Base-by-base conservation (phyloP, 2,888 invertebrate genomes). In the Clostera curtula region DNA sequence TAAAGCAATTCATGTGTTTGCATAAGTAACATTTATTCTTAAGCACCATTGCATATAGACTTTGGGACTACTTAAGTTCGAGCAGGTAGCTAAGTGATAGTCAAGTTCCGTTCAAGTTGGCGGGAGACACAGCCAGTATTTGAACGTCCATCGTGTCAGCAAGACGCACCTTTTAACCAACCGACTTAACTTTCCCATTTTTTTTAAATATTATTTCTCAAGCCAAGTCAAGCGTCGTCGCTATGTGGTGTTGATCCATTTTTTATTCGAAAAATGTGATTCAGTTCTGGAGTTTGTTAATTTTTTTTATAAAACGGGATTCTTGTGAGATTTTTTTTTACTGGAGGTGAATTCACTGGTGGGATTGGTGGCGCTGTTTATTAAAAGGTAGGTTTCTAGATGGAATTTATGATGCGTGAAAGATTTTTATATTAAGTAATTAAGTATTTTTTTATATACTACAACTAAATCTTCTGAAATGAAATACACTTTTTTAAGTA, bases 221-320 rank as follows among this genome's bases (percentile, higher is more conserved):
- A 49, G 45, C 41, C 43, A 50, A 40, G 61, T 49, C 67, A 72
- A 36, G 35, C 25, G 11, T 19, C 20, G 31, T 33, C 32, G 29
- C 36, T 25, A 39, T 39, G 50, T 47, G 27, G 42, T 44, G 49
- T 49, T 74, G 79, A 74, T 72, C 75, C 77, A 79, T 80, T 77
- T 79, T 79, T 75, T 60, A 61, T 58, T 61, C 46, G 65, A 70
- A 80, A 80, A 80, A 80, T 80, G 80, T 80, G 77, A 75, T 76
- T 77, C 77, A 70, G 68, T 75, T 77, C 57, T 62, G 58, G 59
- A 59, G 48, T 16, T 15, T 24, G 29, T 36, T 44, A 43, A 53
- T 45, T 48, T 44, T 51, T 43, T 53, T 33, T 39, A 29, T 31
- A 25, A 24, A 25, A 31, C 45, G 44, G 20, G 40, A 32, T 49